A percentile compares a stretch with the other conserved stretches of the same genome.
These are phyloP conservation scores for Caloenas nicobarica DNA, from an alignment of 2,113 vertebrate genomes.

Conservation along the genomic window DNA sequence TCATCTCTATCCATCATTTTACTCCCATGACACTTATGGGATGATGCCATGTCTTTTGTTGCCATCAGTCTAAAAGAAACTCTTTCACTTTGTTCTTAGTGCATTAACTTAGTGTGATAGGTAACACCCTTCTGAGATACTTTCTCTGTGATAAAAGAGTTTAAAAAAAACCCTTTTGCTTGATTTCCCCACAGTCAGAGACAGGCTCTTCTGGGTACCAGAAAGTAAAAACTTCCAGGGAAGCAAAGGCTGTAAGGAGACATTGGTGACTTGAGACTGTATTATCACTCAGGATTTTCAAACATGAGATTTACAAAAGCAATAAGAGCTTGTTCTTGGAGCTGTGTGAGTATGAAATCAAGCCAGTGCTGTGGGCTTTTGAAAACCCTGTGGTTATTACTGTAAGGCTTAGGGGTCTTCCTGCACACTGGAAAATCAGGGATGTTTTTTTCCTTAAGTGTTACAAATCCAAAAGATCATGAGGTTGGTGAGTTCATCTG, in stretches of 20 bases:
- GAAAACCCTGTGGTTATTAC: not conserved
- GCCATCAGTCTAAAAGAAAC: not conserved
- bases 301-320: not conserved
- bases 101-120: not conserved
- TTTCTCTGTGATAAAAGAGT: not conserved
- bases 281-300: not conserved
- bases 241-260: not conserved
- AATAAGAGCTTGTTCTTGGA: not conserved
- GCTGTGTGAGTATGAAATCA: not conserved
- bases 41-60: not conserved
- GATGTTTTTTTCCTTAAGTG: not conserved
- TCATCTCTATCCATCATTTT: not conserved
- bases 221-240: not conserved
- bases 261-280: not conserved
- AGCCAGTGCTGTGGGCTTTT: not conserved
- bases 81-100: not conserved
- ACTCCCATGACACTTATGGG: not conserved
- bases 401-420: not conserved
- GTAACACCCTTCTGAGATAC: not conserved
- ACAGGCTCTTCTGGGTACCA: not conserved
- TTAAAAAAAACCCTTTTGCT: not conserved
- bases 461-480: not conserved
- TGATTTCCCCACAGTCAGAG: not conserved
- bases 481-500: constrained; percentile 1
- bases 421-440: not conserved